Base-by-base conservation (phyloP, 2,888 invertebrate species). In the Rhodophaea formosa region DNA sequence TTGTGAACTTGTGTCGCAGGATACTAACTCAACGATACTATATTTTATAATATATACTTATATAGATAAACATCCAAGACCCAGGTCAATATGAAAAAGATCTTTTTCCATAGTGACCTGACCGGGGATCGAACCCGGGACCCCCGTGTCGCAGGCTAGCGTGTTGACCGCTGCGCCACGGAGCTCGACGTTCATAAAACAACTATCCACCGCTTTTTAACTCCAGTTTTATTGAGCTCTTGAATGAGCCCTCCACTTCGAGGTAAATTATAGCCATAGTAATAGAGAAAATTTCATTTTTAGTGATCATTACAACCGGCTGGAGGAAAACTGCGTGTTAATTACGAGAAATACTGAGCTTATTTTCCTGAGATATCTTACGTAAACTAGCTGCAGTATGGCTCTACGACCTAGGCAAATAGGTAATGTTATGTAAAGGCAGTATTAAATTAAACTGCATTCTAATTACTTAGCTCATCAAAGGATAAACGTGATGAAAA, bases 361-460 rank as follows among this genome's bases (percentile, higher is more conserved):
- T 61, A 66, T 66, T 67, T 67, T 61, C 61, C 61, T 59, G 60
- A 62, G 62, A 67, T 61, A 59, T 59, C 59, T 72, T 68, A 67
- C 59, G 63, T 71, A 67, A 68, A 65, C 52, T 62, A 55, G 57
- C 60, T 62, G 59, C 62, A 61, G 62, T 23, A 23, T 67, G 59
- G 62, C 68, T 70, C 61, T 62, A 62, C 60, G 53, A 46, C 7
- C 46, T 46, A 46, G 46, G 46, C 23, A 46, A 46, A 46, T 23
- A 1, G 17, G 17, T 12, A 17, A 29, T 46, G 8, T 46, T 16
- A 10, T 17, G 17, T 23, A 46, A 17, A 7, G 3, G 29, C 17
- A 23, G 23, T 23, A 5, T 52, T 45, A 52, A 52, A 35, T 15
- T 32, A 16, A 56, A 52, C 29, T 1, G 23, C 23, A 5, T 23